Base-by-base conservation (phyloP, 1,140 invertebrate species). In the Cydia splendana region DNA sequence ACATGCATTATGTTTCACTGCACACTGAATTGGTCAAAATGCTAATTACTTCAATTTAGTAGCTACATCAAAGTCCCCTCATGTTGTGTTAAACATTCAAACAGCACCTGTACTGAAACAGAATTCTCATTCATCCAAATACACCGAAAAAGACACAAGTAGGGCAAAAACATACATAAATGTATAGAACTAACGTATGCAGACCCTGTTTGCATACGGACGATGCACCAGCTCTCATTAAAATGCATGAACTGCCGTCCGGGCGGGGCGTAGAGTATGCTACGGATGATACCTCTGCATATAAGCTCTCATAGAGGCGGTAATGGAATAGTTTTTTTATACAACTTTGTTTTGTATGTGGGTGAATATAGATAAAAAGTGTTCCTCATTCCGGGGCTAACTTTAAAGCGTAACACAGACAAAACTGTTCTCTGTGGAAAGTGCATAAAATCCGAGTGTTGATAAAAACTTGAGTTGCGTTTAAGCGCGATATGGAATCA, bases 181-280 rank as follows among this genome's bases (percentile, higher is more conserved):
- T 38, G 28, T 34, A 42, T 48, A 45, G 20, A 45, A 42, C 42
- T 73, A 80, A 78, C 75, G 78, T 77, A 80, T 81, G 79, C 79
- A 74, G 77, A 30, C 4, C 65, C 24, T 79, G 84, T 86, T 86
- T 86, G 84, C 80, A 86, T 83, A 84, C 77, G 78, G 77, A 77
- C 79, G 69, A 76, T 82, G 81, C 76, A 77, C 79, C 75, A 75
- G 67, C 74, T 53, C 80, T 86, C 85, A 86, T 86, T 86, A 84
- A 85, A 85, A 86, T 86, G 83, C 83, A 86, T 84, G 83, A 81
- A 78, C 38, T 80, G 80, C 79, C 82, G 77, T 81, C 76, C 80
- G 75, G 45, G 69, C 75, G 76, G 67, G 65, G 67, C 67, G 65
- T 24, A 45, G 42, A 53, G 18, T n/a, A 74, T 53, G 48, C 45